Percentiles rank a stretch among this genome's conserved stretches.
Evolutionary conservation across 2,888 invertebrate species (phyloP).

Genomic region (Synergus itoensis): DNA sequence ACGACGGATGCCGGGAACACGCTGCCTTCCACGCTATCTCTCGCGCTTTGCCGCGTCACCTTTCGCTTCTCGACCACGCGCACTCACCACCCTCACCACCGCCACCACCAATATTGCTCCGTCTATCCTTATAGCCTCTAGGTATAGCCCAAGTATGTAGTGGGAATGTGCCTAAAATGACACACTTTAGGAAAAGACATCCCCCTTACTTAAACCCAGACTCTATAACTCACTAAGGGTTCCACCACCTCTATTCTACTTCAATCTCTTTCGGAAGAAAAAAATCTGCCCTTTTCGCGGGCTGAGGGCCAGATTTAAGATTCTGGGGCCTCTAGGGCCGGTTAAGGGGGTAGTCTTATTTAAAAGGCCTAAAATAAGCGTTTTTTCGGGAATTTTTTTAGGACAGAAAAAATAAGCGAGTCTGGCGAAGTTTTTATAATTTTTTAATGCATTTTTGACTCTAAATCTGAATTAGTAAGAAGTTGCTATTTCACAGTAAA

Average conservation of each 20-base stretch:
- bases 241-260: too few species aligned
- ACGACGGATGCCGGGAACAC: slow-evolving; percentile 51
- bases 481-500: too few species aligned
- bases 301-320: too few species aligned
- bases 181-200: slow-evolving; percentile 30
- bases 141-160: background rate
- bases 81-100: slow-evolving; percentile 51
- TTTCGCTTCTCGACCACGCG: slow-evolving; percentile 53
- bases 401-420: too few species aligned
- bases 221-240: background rate
- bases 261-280: too few species aligned
- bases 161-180: slow-evolving; percentile 35
- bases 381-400: too few species aligned
- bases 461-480: too few species aligned
- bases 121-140: background rate
- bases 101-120: slow-evolving; percentile 20
- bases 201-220: background rate
- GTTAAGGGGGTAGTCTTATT: too few species aligned
- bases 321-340: too few species aligned
- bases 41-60: slow-evolving; percentile 49
- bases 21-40: slow-evolving; percentile 48
- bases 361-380: too few species aligned
- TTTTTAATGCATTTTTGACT: too few species aligned
- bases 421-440: too few species aligned
- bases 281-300: background rate